Percentiles rank a stretch among this genome's conserved stretches.
Evolutionary conservation across 1,140 invertebrate genomes (phyloP).

Genomic region (Carposina sasakii): DNA sequence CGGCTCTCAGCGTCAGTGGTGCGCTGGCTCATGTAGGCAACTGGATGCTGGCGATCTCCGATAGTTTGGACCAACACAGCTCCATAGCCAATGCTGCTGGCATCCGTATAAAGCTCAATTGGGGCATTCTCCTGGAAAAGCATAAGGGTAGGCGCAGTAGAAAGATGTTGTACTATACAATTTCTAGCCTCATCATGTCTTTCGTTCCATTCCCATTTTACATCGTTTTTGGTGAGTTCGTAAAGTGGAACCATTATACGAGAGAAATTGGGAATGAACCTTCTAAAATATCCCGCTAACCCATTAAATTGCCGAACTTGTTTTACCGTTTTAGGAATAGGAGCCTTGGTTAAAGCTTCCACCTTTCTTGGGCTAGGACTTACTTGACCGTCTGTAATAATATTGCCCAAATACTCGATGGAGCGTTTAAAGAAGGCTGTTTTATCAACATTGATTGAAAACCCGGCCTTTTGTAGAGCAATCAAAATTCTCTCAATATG

Average conservation of each 20-base stretch:
- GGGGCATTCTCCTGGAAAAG: constrained; percentile 20
- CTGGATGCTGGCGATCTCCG: constrained; percentile 6
- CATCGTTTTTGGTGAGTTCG: constrained; percentile 2
- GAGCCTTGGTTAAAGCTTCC: constrained; percentile 12
- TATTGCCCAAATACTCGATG: too few species aligned
- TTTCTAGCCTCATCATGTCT: constrained; percentile 2
- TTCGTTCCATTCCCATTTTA: constrained; percentile 1
- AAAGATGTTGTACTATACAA: constrained; percentile 2
- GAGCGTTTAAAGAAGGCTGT: too few species aligned
- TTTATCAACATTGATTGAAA: constrained; percentile 34
- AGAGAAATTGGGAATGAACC: constrained; percentile 56
- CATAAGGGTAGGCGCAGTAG: constrained; percentile 13
- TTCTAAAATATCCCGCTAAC: constrained; percentile 44
- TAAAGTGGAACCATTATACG: neutral
- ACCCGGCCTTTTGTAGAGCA: constrained; percentile 25
- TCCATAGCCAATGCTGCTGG: constrained; percentile 15
- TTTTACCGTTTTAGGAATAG: constrained; percentile 15
- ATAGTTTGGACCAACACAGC: constrained; percentile 23
- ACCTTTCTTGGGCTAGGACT: too few species aligned
- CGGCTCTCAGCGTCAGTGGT: constrained; percentile 21
- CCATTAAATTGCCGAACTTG: constrained; percentile 33
- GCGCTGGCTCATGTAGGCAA: constrained; percentile 7
- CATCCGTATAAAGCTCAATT: constrained; percentile 35
- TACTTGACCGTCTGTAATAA: too few species aligned
- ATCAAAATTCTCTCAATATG: constrained; percentile 26